Evolutionary conservation across 1,140 invertebrate species (phyloP).

Genomic region (Subanguina moxae): DNA sequence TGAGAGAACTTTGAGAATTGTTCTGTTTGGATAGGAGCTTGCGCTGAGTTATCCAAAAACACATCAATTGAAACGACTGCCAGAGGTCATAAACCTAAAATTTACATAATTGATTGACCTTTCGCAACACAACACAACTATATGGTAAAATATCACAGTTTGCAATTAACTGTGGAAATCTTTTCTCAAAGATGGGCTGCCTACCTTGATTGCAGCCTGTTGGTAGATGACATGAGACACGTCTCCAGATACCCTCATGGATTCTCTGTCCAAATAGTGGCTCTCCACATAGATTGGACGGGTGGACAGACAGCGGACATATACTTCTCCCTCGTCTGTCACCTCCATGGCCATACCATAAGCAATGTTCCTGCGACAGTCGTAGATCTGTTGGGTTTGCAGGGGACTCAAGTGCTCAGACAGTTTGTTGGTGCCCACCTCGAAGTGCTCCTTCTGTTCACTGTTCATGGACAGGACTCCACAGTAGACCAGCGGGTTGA

Average conservation of each 20-base stretch:
- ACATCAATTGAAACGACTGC: slow-evolving; percentile 34
- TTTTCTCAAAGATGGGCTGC: background rate
- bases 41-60: slow-evolving; percentile 13
- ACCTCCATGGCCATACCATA: slow-evolving; percentile 19
- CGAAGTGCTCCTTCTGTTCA: slow-evolving; percentile 8
- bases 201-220: slow-evolving; percentile 30
- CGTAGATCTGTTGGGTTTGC: slow-evolving; percentile 25
- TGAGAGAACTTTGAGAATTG: background rate
- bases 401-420: slow-evolving; percentile 9
- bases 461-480: background rate
- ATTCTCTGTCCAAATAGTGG: slow-evolving; percentile 27
- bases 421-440: slow-evolving; percentile 11
- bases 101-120: background rate
- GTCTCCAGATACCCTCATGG: slow-evolving; percentile 25
- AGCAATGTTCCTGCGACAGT: slow-evolving; percentile 19
- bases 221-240: slow-evolving; percentile 27
- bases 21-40: slow-evolving; percentile 5
- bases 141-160: too few species aligned
- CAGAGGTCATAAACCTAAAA: slow-evolving; percentile 32
- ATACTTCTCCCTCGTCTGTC: slow-evolving; percentile 28
- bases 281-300: slow-evolving; percentile 29
- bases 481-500: slow-evolving; percentile 6
- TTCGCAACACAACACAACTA: slow-evolving; percentile 2
- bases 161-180: background rate
- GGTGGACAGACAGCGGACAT: slow-evolving; percentile 15